Base-by-base conservation (phyloP, 2,113 vertebrate genomes). In the Tetraodon nigroviridis region DNA sequence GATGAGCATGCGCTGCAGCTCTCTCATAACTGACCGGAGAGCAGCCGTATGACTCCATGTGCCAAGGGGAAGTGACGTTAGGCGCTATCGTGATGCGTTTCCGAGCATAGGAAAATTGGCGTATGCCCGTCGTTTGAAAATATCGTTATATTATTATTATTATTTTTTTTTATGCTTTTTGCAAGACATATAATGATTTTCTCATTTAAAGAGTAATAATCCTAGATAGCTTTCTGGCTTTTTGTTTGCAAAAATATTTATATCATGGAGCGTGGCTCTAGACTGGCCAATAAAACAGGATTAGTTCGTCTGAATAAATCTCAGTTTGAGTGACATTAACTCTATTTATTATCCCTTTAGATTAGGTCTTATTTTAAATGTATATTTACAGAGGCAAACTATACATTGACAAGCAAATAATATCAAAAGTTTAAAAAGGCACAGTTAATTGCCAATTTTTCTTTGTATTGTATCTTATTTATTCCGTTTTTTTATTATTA, bases 1-100 rank as follows among this genome's bases (percentile, higher is more conserved):
- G 0, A 0, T 2, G 0, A 10, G 0, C 0, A 0, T 0, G 1
- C 0, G 0, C 13, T 0, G 1, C 0, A 6, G 2, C 1, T 1
- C 1, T 5, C 0, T 0, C 15, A 1, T 18, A 72, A 71, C 84
- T 58, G 84, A 81, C 56, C 57, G 3, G 37, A 48, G 80, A 79
- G 7, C 82, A 72, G 82, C 17, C 1, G 2, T 0, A 0, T 1
- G 3, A n/a, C 14, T 16, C 7, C 58, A 5, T 64, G 76, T 69
- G 80, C 80, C 61, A 79, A 73, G 46, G 5, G 1, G 0, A 2
- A 22, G 21, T 79, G 64, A 78, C 66, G 63, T 78, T n/a, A 55
- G 42, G 24, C 4, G 14, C 16, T 12, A 3, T 0, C 10, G 0
- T 2, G 71, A 18, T 61, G 67, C 59, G 18, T 79, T 75, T 64